Evolutionary conservation across 2,888 invertebrate species (phyloP).

Genomic region (Lepidochitona cinerea): DNA sequence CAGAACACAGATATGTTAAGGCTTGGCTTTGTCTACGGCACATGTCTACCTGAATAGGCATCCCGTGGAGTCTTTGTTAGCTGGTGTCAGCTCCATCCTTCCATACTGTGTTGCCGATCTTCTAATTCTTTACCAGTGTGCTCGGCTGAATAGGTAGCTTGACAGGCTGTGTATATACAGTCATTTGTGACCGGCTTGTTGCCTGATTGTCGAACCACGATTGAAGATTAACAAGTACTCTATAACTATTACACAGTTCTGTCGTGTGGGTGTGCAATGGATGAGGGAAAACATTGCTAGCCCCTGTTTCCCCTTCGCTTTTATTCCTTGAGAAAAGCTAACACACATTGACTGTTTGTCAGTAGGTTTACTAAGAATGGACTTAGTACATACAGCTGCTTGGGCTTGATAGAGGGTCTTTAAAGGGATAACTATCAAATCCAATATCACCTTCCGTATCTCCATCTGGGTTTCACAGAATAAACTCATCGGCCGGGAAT

Average conservation of each 20-base stretch:
- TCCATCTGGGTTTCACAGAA: too few relatives aligned
- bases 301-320: too few relatives aligned
- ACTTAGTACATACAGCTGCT: too few relatives aligned
- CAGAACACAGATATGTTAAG: neutral
- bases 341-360: too few relatives aligned
- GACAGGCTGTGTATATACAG: neutral
- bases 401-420: too few relatives aligned
- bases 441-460: too few relatives aligned
- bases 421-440: too few relatives aligned
- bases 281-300: neutral
- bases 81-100: neutral
- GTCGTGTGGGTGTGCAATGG: neutral
- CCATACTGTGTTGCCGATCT: neutral
- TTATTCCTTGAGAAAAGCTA: too few relatives aligned
- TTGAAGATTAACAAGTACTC: neutral
- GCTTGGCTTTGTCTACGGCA: neutral
- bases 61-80: neutral
- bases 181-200: neutral
- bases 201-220: neutral
- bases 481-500: too few relatives aligned
- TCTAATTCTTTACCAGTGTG: neutral
- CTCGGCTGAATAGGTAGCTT: neutral
- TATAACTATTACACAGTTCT: neutral
- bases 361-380: too few relatives aligned
- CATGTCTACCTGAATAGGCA: neutral